Conservation (phyloP, 1,140 invertebrate species). For the Trichogramma pretiosum region DNA sequence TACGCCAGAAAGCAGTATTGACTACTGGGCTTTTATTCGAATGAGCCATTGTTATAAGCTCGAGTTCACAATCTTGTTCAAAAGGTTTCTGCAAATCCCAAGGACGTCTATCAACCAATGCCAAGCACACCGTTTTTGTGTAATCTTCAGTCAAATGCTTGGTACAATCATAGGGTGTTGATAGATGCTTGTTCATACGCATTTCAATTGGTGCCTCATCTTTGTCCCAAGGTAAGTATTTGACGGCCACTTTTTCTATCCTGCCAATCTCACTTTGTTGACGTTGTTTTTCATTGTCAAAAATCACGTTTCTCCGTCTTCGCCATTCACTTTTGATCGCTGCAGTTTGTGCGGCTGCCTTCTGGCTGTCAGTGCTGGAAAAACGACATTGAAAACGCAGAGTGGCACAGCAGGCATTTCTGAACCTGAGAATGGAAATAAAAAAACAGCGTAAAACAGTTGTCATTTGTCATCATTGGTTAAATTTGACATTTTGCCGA, state of each 20-base stretch:
- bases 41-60: constrained; percentile 70
- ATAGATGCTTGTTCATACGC: constrained; percentile 86
- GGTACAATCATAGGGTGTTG: constrained; percentile 87
- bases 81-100: constrained; percentile 94
- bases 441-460: too few relatives aligned
- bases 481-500: too few relatives aligned
- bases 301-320: constrained; percentile 58
- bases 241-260: constrained; percentile 87
- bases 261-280: constrained; percentile 57
- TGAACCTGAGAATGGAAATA: too few relatives aligned
- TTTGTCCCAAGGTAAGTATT: constrained; percentile 62
- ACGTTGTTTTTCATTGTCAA: constrained; percentile 63
- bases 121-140: constrained; percentile 63
- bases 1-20: constrained; percentile 83
- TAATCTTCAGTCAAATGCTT: constrained; percentile 77
- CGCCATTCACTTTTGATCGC: constrained; percentile 32
- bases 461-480: too few relatives aligned
- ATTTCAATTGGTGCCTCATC: constrained; percentile 57
- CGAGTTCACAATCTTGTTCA: constrained; percentile 65
- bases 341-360: constrained; percentile 21
- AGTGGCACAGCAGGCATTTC: too few relatives aligned
- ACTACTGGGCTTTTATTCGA: constrained; percentile 53
- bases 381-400: too few relatives aligned
- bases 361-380: too few relatives aligned
- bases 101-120: constrained; percentile 65